Evolutionary conservation across 2,113 vertebrate species (phyloP).

Genomic region (Microcebus tavaratra): DNA sequence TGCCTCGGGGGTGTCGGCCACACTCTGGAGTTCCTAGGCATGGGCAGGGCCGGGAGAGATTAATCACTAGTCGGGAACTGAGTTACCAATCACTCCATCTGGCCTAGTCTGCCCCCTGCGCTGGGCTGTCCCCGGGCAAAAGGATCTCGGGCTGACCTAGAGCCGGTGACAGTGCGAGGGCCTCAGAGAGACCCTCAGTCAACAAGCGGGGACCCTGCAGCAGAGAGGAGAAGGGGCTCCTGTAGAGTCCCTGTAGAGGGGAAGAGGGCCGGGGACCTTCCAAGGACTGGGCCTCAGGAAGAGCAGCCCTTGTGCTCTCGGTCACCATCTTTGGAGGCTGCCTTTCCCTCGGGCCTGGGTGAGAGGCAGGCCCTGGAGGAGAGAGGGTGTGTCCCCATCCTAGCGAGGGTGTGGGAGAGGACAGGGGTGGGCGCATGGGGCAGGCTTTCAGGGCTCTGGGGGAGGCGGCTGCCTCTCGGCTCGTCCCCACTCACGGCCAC

Average conservation of each 20-base stretch:
- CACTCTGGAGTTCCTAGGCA: neutral
- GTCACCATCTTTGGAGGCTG: neutral
- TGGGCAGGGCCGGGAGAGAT: neutral
- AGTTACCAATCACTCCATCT: neutral
- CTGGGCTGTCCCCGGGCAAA: neutral
- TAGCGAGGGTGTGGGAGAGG: fast-evolving
- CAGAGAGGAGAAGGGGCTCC: too few species aligned
- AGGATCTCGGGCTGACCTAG: neutral
- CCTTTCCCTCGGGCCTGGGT: neutral
- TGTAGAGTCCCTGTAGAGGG: fast-evolving
- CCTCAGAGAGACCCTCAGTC: neutral
- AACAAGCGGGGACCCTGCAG: neutral
- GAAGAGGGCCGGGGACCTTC: neutral
- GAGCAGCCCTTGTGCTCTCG: too few species aligned
- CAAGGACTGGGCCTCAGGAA: neutral
- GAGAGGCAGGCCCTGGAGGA: neutral
- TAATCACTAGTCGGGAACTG: neutral
- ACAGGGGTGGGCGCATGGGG: fast-evolving
- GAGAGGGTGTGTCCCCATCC: neutral
- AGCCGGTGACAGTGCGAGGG: neutral
- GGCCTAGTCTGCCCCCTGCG: neutral
- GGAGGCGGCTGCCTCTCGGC: neutral
- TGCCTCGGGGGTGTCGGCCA: neutral
- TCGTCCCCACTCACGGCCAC: neutral
- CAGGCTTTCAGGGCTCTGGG: neutral